Base-by-base conservation (phyloP, 2,797 vertebrate species). In the Rhynchonycteris naso region DNA sequence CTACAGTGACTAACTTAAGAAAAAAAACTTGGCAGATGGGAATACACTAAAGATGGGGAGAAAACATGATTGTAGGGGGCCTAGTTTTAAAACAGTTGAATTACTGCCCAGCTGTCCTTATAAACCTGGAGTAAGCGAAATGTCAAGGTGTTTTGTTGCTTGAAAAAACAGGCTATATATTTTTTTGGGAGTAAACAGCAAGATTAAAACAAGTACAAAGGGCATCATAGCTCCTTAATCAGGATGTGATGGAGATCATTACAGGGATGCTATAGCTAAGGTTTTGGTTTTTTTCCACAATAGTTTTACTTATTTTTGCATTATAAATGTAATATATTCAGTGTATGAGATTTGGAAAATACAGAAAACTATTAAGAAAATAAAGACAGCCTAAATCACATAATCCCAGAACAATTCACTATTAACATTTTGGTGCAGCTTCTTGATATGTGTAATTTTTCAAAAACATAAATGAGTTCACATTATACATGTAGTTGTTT, bases 251-350 rank as follows among this genome's bases (percentile, higher is more conserved):
- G 19, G 66, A 71, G 26, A 28, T 86, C 54, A 52, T 35, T 38
- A 38, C 22, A 84, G 89, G 61, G 78, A 72, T 35, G 18, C 54
- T n/a, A 28, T 24, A 52, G 33, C 47, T 24, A 61, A 47, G n/a
- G 21, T 68, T 87, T 83, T 71, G 50, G 5, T 35, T 74, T 58
- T 80, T 33, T 5, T 0, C 12, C 4, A 56, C 14, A 43, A 26
- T 54, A 85, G n/a, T 66, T 58, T 19, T 56, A 85, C 24, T 65
- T 96, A 84, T 81, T 75, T 94, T 93, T 81, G 63, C 35, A 79
- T 82, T 90, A 47, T 87, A 76, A 91, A 88, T 89, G 18, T 82
- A 92, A 47, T 72, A 66, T 24, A 75, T 47, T 95, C 16, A 33
- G 5, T 54, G 26, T 74, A 43, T 82, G 58, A 66, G 30, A 74